Percentiles rank a stretch among this genome's conserved stretches.
Conservation (phyloP, 2,888 invertebrate species). For the Colostygia pectinataria region DNA sequence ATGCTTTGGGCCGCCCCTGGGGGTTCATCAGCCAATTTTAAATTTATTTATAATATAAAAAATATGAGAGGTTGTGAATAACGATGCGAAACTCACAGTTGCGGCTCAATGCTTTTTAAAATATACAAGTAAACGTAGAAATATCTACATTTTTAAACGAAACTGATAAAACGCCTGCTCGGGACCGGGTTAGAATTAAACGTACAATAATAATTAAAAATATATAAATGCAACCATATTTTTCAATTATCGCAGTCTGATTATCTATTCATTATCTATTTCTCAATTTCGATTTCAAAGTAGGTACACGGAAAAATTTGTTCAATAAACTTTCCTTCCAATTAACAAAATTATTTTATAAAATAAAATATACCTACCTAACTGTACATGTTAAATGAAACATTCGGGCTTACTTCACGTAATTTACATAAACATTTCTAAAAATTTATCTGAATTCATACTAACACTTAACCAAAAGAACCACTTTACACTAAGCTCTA, state of each 20-base stretch:
- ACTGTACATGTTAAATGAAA: conserved; percentile 20
- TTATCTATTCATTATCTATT: conserved; percentile 1
- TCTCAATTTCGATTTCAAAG: background rate
- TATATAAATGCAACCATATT: conserved; percentile 12
- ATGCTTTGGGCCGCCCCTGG: conserved; percentile 56
- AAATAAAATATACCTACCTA: conserved; percentile 9
- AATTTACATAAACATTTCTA: conserved; percentile 14
- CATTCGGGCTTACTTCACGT: conserved; percentile 25
- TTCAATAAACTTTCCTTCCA: conserved; percentile 7
- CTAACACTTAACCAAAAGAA: conserved; percentile 5
- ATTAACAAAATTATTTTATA: conserved; percentile 13
- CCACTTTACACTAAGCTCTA: conserved; percentile 22
- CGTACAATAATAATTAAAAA: conserved; percentile 58
- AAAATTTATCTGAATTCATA: conserved; percentile 19
- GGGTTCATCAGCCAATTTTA: conserved; percentile 74
- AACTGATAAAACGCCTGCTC: conserved; percentile 64
- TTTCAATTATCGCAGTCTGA: conserved; percentile 8
- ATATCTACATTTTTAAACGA: conserved; percentile 61
- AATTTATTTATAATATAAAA: conserved; percentile 65
- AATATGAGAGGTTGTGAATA: conserved; percentile 72
- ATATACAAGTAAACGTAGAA: conserved; percentile 67
- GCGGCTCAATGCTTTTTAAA: conserved; percentile 65
- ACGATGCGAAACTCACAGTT: conserved; percentile 60
- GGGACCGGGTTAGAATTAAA: conserved; percentile 68
- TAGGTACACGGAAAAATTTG: background rate